Evolutionary conservation across 23 tunicate species (phyloP), one percentile per base, ranked within the genome.

Genomic region (Pegea sp.): DNA sequence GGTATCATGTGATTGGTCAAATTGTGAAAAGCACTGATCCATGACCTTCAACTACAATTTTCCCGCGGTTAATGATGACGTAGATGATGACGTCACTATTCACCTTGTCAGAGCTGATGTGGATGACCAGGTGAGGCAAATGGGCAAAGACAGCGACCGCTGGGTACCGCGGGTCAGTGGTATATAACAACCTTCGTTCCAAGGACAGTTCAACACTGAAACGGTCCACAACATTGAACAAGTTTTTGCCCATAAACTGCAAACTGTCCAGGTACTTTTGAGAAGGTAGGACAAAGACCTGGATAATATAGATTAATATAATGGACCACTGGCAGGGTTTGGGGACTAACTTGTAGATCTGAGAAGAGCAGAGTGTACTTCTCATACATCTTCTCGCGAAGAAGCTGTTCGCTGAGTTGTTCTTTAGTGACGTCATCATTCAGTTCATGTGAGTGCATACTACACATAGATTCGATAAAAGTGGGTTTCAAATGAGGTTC

Each of bases 381-480:
- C 52, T 84, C 95, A 57, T 84, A 84, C 95, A 84, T 84, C 44
- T 68, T 84, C 33, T 84, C 95, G 61, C 71, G 43, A 23, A 84
- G 43, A 63, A 74, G 62, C 20, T 60, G 52, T 44, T 74, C 72
- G 44, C 59, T 74, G 26, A 74, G 30, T 5, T 42, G 21, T 28
- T 74, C 54, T 21, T 63, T 57, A 62, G 56, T 56, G 18, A 38
- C 23, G 13, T 57, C 44, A 44, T 16, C n/a, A n/a, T n/a, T n/a
- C n/a, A n/a, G n/a, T n/a, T n/a, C n/a, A n/a, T n/a, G n/a, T n/a
- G n/a, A n/a, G n/a, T n/a, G n/a, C n/a, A n/a, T n/a, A n/a, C n/a
- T n/a, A n/a, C n/a, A n/a, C n/a, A n/a, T n/a, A n/a, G n/a, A n/a
- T n/a, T n/a, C n/a, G n/a, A 38, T 8, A 38, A 38, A 38, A 38